A percentile compares a stretch with the other conserved stretches of the same genome.
Conservation (phyloP, 2,797 vertebrate species). For the Hoplostethus atlanticus region DNA sequence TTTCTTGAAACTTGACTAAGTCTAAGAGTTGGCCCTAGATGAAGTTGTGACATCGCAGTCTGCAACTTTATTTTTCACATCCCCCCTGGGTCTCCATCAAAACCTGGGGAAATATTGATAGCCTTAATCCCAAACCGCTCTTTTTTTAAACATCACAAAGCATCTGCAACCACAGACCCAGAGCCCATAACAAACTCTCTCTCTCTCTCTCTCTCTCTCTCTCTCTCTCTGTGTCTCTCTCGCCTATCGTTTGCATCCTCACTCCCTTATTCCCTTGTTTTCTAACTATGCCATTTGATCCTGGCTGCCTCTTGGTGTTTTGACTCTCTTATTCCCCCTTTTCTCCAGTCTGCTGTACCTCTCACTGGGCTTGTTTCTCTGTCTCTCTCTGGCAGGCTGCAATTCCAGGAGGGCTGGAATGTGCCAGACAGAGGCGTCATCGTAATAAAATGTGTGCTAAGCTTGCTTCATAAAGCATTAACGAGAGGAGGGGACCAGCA, state of each 20-base stretch:
- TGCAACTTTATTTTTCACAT: conserved; percentile 21
- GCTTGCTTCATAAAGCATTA: conserved; percentile 78
- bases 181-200: conserved; percentile 18
- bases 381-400: too few species aligned
- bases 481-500: conserved; percentile 68
- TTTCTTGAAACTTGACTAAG: conserved; percentile 23
- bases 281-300: conserved; percentile 20
- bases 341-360: conserved; percentile 23
- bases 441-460: conserved; percentile 76
- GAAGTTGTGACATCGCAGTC: conserved; percentile 32
- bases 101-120: conserved; percentile 46
- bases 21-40: conserved; percentile 36
- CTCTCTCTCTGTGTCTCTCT: background rate
- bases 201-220: background rate
- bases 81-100: conserved; percentile 32
- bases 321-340: conserved; percentile 20
- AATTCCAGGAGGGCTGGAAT: conserved; percentile 59
- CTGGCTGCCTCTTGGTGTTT: conserved; percentile 19
- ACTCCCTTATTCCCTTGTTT: conserved; percentile 14
- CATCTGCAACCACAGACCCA: conserved; percentile 25
- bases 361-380: conserved; percentile 48
- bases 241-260: conserved; percentile 10
- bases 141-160: conserved; percentile 32
- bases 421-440: conserved; percentile 76
- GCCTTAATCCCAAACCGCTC: conserved; percentile 40